A percentile compares a stretch with the other conserved stretches of the same genome.
These are phyloP conservation scores for Diplazon laetatorius DNA, from an alignment of 2,888 invertebrate species.

Conservation along the genomic window DNA sequence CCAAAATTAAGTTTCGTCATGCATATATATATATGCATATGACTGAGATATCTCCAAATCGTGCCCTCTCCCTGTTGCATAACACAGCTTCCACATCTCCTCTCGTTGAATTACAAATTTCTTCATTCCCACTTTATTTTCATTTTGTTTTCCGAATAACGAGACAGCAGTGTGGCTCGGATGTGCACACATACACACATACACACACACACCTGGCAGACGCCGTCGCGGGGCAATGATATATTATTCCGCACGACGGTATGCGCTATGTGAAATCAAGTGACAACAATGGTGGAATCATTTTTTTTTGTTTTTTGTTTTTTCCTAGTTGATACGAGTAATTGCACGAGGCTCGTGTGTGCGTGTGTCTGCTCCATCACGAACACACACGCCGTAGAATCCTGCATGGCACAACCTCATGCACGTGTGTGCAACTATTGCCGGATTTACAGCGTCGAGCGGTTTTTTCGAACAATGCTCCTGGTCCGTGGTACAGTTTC, in stretches of 20 bases:
- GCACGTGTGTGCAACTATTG: slow-evolving; percentile 27
- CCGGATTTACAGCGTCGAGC: slow-evolving; percentile 9
- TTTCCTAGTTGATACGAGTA: slow-evolving; percentile 54
- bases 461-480: slow-evolving; percentile 58
- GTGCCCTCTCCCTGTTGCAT: slow-evolving; percentile 20
- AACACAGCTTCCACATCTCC: not conserved
- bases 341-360: slow-evolving; percentile 45
- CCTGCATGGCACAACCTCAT: slow-evolving; percentile 1
- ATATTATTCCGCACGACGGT: not conserved
- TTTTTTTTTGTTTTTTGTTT: slow-evolving; percentile 33
- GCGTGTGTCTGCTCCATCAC: slow-evolving; percentile 2
- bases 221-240: slow-evolving; percentile 28
- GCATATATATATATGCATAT: too few species aligned
- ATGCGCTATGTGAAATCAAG: slow-evolving; percentile 59
- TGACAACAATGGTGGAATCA: slow-evolving; percentile 55
- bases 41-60: too few species aligned
- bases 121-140: slow-evolving; percentile 6
- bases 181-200: not conserved
- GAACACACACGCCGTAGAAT: slow-evolving; percentile 4
- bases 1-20: too few species aligned
- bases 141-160: too few species aligned
- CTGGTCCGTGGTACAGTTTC: slow-evolving; percentile 68
- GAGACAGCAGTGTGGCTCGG: too few species aligned
- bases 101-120: not conserved
- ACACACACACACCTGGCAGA: too few species aligned